phyloP scores from a whole-genome alignment of 2,888 invertebrate genomes.

The Meghimatium bilineatum region DNA sequence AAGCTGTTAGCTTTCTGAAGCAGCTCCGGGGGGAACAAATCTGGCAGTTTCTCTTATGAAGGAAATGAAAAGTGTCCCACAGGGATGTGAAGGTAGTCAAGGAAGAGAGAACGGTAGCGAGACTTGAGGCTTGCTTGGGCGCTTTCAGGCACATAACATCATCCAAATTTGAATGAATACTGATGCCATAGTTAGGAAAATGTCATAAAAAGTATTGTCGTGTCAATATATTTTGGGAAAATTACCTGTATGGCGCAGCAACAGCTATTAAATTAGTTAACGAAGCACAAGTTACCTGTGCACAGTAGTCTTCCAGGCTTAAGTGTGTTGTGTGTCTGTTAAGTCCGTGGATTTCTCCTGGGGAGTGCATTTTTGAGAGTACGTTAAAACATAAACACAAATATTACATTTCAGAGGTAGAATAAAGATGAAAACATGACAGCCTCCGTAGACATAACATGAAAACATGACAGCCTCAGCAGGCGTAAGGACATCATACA shows the following conservation, averaged over 20 bases:
- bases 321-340: too few relatives aligned
- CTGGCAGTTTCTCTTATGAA: conserved; percentile 13
- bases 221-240: neutral
- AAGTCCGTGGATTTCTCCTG: too few relatives aligned
- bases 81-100: neutral
- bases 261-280: neutral
- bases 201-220: conserved; percentile 3
- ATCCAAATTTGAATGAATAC: neutral
- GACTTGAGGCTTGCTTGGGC: neutral
- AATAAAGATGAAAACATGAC: too few relatives aligned
- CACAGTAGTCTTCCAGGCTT: neutral
- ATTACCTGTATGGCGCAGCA: too few relatives aligned
- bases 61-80: neutral
- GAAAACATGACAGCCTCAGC: too few relatives aligned
- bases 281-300: neutral
- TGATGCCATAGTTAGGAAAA: conserved; percentile 25
- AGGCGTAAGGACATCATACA: too few relatives aligned
- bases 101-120: neutral
- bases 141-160: neutral
- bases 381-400: too few relatives aligned
- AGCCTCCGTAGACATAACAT: too few relatives aligned
- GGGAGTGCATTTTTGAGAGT: too few relatives aligned
- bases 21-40: neutral
- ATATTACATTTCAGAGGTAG: too few relatives aligned
- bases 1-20: neutral